Evolutionary conservation across 2,888 invertebrate species (phyloP).

Genomic region (Parelbella ahira): DNA sequence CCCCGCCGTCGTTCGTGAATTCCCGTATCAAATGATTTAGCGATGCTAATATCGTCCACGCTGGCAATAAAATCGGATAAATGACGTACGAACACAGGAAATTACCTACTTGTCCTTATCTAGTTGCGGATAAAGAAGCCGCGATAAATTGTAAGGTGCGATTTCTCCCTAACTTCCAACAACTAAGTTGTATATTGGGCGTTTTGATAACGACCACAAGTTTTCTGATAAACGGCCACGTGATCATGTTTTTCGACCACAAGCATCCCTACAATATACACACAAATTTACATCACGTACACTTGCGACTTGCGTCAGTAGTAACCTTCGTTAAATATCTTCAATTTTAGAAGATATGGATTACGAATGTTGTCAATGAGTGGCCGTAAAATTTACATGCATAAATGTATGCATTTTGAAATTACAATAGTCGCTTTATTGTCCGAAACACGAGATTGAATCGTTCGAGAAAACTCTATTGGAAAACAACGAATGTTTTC

Average conservation of each 20-base stretch:
- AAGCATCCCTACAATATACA: too few relatives aligned
- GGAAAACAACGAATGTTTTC: constrained; percentile 43
- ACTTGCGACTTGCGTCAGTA: too few relatives aligned
- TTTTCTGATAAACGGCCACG: constrained; percentile 13
- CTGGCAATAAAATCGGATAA: background rate
- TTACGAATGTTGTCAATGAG: too few relatives aligned
- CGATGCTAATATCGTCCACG: constrained; percentile 10
- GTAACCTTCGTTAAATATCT: too few relatives aligned
- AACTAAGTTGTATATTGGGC: too few relatives aligned
- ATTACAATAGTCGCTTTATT: too few relatives aligned
- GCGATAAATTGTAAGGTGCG: constrained; percentile 1
- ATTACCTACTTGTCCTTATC: too few relatives aligned
- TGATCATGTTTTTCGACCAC: constrained; percentile 2
- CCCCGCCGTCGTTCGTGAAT: constrained; percentile 3
- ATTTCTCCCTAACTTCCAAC: background rate
- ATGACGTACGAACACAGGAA: constrained; percentile 4
- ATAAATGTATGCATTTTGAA: too few relatives aligned
- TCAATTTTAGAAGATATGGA: too few relatives aligned
- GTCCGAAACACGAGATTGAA: constrained; percentile 1
- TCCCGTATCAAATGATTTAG: constrained; percentile 13
- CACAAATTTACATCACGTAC: too few relatives aligned
- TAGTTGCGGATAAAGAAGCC: too few relatives aligned
- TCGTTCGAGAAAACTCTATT: constrained; percentile 22
- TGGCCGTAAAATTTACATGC: too few relatives aligned
- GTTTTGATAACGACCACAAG: constrained; percentile 18